A percentile compares a stretch with the other conserved stretches of the same genome.
phyloP scores from a whole-genome alignment of 2,888 invertebrate species.

The Holacanthella duospinosa region DNA sequence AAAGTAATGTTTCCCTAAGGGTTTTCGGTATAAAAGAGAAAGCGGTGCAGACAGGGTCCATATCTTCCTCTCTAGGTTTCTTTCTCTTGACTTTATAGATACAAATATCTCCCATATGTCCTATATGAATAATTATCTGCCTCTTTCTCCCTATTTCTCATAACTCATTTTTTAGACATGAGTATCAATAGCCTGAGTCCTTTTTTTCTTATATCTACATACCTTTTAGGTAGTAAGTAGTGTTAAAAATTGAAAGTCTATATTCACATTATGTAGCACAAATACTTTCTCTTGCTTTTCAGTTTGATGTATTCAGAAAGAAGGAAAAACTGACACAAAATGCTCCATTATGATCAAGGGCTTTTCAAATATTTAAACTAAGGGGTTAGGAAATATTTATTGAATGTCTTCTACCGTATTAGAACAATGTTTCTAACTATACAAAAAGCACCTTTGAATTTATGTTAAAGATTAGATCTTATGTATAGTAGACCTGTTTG shows the following conservation, averaged over 20 bases:
- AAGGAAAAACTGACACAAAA: not conserved
- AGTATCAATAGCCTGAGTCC: not conserved
- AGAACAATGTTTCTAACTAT: too few relatives aligned
- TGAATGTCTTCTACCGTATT: too few relatives aligned
- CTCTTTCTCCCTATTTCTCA: slow-evolving; percentile 9
- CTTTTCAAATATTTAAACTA: not conserved
- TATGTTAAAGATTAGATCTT: too few relatives aligned
- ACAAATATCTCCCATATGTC: slow-evolving; percentile 11
- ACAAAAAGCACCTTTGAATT: too few relatives aligned
- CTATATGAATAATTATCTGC: slow-evolving; percentile 22
- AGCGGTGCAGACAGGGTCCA: slow-evolving; percentile 24
- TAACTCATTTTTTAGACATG: slow-evolving; percentile 9
- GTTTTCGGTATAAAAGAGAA: slow-evolving; percentile 21
- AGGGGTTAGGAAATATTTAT: slow-evolving; percentile 2
- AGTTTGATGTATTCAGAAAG: slow-evolving; percentile 2
- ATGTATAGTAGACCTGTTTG: too few relatives aligned
- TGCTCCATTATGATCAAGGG: not conserved
- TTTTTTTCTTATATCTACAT: not conserved
- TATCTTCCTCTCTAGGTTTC: slow-evolving; percentile 12
- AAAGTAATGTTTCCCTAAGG: slow-evolving; percentile 26
- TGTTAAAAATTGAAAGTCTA: too few relatives aligned
- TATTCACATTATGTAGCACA: too few relatives aligned
- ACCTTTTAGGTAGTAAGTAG: too few relatives aligned
- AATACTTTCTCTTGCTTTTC: too few relatives aligned
- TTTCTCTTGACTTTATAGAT: not conserved